Conservation (phyloP, 2,888 invertebrate species). For the Nomada fucata region DNA sequence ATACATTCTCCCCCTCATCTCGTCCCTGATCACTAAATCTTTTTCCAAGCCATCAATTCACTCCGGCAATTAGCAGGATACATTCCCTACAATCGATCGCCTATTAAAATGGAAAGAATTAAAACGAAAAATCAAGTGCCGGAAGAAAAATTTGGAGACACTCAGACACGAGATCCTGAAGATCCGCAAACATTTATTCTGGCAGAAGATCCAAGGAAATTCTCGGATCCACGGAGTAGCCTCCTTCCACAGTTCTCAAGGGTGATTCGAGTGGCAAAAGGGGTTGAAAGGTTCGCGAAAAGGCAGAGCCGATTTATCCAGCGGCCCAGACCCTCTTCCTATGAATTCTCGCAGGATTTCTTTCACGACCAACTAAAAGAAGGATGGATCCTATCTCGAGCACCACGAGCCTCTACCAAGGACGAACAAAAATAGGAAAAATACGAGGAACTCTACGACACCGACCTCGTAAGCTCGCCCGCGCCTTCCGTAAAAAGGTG, state of each 20-base stretch:
- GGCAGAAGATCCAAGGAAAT: slow-evolving; percentile 32
- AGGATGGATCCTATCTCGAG: slow-evolving; percentile 50
- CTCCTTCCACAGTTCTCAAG: slow-evolving; percentile 26
- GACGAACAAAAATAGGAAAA: background rate
- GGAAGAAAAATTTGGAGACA: slow-evolving; percentile 2
- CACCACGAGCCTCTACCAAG: slow-evolving; percentile 30
- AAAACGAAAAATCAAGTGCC: background rate
- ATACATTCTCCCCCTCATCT: too few relatives aligned
- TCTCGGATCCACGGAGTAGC: slow-evolving; percentile 39
- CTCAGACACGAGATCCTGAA: slow-evolving; percentile 7
- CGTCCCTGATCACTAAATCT: background rate
- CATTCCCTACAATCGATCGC: background rate
- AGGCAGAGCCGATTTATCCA: slow-evolving; percentile 68
- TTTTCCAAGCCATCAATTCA: background rate
- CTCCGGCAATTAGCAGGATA: background rate
- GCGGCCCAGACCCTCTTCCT: slow-evolving; percentile 32
- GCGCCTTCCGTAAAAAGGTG: slow-evolving; percentile 38
- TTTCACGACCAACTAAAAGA: slow-evolving; percentile 41
- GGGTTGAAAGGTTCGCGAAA: slow-evolving; percentile 63
- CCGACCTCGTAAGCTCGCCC: slow-evolving; percentile 45
- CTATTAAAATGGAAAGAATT: background rate
- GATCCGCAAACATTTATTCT: slow-evolving; percentile 39
- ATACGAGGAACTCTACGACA: slow-evolving; percentile 21
- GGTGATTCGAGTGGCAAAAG: slow-evolving; percentile 60
- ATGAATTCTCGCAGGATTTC: slow-evolving; percentile 65